Evolutionary conservation across 1,140 invertebrate species (phyloP).

Genomic region (Acromyrmex charruanus): DNA sequence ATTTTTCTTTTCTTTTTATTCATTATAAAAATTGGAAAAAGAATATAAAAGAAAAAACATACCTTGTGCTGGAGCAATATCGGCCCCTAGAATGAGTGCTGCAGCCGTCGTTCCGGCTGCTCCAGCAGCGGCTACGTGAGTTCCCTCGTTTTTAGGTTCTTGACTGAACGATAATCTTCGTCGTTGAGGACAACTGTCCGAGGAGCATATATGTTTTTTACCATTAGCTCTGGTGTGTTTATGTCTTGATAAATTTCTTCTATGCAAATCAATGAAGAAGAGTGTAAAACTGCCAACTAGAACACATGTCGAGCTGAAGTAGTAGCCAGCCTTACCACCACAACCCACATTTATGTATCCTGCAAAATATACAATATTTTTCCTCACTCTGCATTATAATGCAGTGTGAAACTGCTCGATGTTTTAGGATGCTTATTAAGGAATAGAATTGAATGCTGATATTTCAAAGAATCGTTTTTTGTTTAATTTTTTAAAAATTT

Average conservation of each 20-base stretch:
- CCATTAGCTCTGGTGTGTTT: constrained; percentile 90
- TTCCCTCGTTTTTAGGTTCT: constrained; percentile 87
- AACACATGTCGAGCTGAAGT: constrained; percentile 93
- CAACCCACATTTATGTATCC: constrained; percentile 93
- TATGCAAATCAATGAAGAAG: constrained; percentile 93
- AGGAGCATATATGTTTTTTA: constrained; percentile 87
- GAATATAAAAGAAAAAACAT: constrained; percentile 5
- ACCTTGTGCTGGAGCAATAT: constrained; percentile 80
- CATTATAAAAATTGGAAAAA: not conserved
- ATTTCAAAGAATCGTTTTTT: not conserved
- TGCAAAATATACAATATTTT: constrained; percentile 77
- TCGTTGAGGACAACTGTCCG: constrained; percentile 87
- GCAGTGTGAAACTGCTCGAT: not conserved
- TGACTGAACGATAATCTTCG: constrained; percentile 88
- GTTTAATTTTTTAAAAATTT: too few species aligned
- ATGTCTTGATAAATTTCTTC: constrained; percentile 89
- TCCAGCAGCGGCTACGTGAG: constrained; percentile 79
- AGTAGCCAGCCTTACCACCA: constrained; percentile 92
- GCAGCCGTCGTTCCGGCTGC: constrained; percentile 85
- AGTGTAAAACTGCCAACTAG: constrained; percentile 91
- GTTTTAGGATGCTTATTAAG: not conserved
- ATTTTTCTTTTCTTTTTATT: not conserved
- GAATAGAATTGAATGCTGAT: not conserved
- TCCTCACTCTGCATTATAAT: too few species aligned
- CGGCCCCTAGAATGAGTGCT: constrained; percentile 83